These are phyloP conservation scores for Ursus arctos DNA, from an alignment of 2,113 vertebrate species.

Conservation along the genomic window DNA sequence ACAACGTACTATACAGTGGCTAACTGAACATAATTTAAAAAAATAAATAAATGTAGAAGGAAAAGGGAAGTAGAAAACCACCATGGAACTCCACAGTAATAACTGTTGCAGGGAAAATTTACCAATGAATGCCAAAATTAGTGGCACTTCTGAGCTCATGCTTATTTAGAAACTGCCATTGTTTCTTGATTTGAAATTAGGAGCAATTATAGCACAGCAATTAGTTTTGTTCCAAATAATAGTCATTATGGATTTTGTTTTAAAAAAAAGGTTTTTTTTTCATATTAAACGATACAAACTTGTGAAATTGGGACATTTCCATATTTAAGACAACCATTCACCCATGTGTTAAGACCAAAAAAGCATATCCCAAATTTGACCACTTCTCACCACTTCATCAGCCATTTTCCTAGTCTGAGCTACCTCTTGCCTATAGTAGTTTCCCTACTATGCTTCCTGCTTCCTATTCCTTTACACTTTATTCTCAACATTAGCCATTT, in stretches of 20 bases:
- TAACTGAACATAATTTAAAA: too few species aligned
- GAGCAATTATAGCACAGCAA: neutral
- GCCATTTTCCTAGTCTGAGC: neutral
- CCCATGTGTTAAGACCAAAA: neutral
- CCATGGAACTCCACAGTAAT: neutral
- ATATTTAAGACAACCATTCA: neutral
- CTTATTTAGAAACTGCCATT: constrained; percentile 8
- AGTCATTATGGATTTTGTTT: neutral
- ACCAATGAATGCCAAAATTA: neutral
- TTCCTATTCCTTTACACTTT: constrained; percentile 6
- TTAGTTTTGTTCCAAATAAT: constrained; percentile 41
- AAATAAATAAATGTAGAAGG: constrained; percentile 9
- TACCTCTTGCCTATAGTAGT: neutral
- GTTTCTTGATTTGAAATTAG: neutral
- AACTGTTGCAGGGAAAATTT: neutral
- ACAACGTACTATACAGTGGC: too few species aligned
- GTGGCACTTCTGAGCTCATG: neutral
- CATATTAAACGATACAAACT: neutral
- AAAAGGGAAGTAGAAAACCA: neutral
- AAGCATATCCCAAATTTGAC: neutral
- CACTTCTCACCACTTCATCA: neutral
- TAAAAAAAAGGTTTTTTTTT: neutral
- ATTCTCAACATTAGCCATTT: constrained; percentile 28
- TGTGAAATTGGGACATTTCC: neutral
- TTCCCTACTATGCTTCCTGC: neutral